Evolutionary conservation across 2,113 vertebrate species (phyloP), one percentile per base, ranked within the genome.

Genomic region (Pycnonotus jocosus): DNA sequence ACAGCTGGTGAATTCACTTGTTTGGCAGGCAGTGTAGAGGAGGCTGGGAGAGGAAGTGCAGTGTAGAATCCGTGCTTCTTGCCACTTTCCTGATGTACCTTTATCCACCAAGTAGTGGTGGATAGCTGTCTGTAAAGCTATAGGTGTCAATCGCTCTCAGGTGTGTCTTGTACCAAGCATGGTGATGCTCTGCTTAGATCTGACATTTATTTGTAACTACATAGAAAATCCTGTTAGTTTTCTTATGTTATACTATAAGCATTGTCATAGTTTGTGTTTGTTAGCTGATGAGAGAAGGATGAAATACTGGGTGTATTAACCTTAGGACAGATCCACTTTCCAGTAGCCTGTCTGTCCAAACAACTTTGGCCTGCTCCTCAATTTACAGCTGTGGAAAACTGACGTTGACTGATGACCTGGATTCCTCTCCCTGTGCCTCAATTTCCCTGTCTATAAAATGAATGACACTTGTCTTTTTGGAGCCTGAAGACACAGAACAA

Each of bases 131-230:
- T 58, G 40, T 65, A 64, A 51, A 2, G 0, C 54, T 86, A 9
- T 20, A 70, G 31, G 15, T 54, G 30, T 50, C 33, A 24, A 28
- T 27, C 50, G 14, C 15, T 74, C 37, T 72, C 12, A 8, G 10
- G 4, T 1, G 1, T 61, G 7, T 27, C 24, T 85, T 1, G 2
- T 61, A 50, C 22, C 13, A 33, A 48, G 8, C 23, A 24, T 18
- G 30, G 37, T 42, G 65, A 60, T 79, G 37, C 3, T 90, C 53
- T 92, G 4, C 28, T 62, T 81, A 62, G 33, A 33, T 85, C 48
- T 71, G 53, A 5, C 15, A 19, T 40, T 60, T 42, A 17, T 62
- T 56, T 74, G 35, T 76, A 79, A 28, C 23, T 22, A 7, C 21
- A 6, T 11, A 42, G 40, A 56, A 38, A 65, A 51, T 57, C 23